Evolutionary conservation across 2,113 vertebrate genomes (phyloP), one percentile per base, ranked within the genome.

Genomic region (Chaetura pelagica): DNA sequence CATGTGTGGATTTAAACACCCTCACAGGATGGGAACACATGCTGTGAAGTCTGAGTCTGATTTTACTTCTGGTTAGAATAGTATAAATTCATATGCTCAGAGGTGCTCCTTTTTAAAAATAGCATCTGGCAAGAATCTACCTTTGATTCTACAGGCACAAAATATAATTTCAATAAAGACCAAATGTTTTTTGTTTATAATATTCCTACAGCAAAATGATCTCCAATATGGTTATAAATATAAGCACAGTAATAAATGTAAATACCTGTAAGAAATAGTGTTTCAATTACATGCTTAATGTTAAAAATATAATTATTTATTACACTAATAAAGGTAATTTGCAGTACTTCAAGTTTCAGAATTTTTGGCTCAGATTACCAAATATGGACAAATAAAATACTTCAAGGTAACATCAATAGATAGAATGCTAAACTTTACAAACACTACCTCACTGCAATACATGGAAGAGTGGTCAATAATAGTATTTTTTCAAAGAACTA

Each of bases 401-500:
- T 44, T 83, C 18, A 78, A 80, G 52, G 17, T 49, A 44, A 21
- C 11, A n/a, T 8, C 22, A n/a, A 5, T 21, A 46, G 32, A 10
- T 34, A 88, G n/a, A 85, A 77, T 34, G 15, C 7, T 79, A 51
- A 89, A 30, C 40, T 90, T 87, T 40, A 46, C 26, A 94, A 64
- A 74, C 16, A 32, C 9, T 57, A 71, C n/a, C 40, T 79, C 48
- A 49, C 17, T 32, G 12, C 34, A 81, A 54, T 66, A n/a, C 9
- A 38, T 12, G 40, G 66, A 84, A 95, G 69, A 91, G 83, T 87
- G 63, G 63, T 80, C 86, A 89, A 51, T 71, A 88, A 89, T 44
- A 71, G 24, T 59, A 16, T 32, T 91, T 96, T 94, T 94, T 80
- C 73, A 64, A 69, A 62, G 27, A 74, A 92, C 90, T 61, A 80